Percentiles rank a stretch among this genome's conserved stretches.
Conservation (phyloP, 2,888 invertebrate genomes). For the Eupithecia inturbata region DNA sequence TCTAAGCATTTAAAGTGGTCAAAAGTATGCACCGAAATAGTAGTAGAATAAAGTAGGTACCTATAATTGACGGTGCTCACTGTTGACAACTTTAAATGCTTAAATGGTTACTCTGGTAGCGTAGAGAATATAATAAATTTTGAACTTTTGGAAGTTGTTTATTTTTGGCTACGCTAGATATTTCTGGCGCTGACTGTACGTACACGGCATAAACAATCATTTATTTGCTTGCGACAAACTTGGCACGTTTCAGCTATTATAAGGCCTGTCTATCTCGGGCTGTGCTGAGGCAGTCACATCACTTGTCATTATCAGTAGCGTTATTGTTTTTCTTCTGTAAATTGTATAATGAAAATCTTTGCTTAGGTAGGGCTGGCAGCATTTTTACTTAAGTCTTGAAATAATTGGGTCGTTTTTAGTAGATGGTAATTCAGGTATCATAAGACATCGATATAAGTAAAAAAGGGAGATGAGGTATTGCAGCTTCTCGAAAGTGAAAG, state of each 20-base stretch:
- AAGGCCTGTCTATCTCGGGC: slow-evolving; percentile 51
- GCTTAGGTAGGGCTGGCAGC: slow-evolving; percentile 3
- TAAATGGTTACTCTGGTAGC: no score
- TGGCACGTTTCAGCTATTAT: slow-evolving; percentile 57
- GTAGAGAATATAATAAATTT: no score
- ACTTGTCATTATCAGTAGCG: slow-evolving; percentile 1
- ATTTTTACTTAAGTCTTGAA: background rate
- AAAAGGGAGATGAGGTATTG: no score
- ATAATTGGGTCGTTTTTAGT: background rate
- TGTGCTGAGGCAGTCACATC: slow-evolving; percentile 1
- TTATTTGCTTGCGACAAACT: slow-evolving; percentile 34
- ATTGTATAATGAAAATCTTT: background rate
- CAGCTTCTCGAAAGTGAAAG: no score
- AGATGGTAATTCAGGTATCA: background rate
- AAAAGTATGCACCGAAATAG: background rate
- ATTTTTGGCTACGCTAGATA: background rate
- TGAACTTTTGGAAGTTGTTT: no score
- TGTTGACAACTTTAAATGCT: no score
- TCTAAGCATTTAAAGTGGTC: background rate
- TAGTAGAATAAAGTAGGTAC: no score
- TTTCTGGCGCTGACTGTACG: background rate
- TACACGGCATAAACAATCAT: slow-evolving; percentile 5
- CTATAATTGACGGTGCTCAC: no score
- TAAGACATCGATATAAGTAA: no score
- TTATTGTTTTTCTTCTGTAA: slow-evolving; percentile 8